Evolutionary conservation across 2,888 invertebrate species (phyloP).

Genomic region (Perdita meconis): DNA sequence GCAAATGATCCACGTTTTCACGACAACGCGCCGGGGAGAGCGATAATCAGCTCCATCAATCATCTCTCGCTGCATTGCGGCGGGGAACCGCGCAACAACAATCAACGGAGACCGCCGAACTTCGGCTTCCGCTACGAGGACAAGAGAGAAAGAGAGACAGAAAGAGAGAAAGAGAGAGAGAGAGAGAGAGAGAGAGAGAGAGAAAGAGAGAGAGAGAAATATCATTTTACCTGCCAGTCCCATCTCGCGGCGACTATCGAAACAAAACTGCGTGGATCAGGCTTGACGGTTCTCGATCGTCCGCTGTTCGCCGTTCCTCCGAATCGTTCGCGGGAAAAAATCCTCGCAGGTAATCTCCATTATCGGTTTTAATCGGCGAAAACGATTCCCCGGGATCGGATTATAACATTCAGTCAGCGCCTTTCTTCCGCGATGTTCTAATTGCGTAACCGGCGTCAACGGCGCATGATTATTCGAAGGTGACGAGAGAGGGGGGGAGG

Average conservation of each 20-base stretch:
- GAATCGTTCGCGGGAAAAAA: slow-evolving; percentile 4
- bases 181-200: no score
- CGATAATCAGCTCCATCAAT: slow-evolving; percentile 5
- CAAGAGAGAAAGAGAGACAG: not conserved
- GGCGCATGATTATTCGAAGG: not conserved
- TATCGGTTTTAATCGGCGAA: slow-evolving; percentile 38
- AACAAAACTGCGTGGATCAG: slow-evolving; percentile 17
- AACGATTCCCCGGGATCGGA: no score
- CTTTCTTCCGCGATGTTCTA: slow-evolving; percentile 25
- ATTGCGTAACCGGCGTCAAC: slow-evolving; percentile 47
- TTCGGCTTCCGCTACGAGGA: not conserved
- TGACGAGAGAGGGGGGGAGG: not conserved
- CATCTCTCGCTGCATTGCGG: not conserved
- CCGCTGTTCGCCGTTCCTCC: not conserved
- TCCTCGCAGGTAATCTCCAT: slow-evolving; percentile 33
- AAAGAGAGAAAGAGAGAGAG: no score
- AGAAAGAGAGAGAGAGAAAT: no score
- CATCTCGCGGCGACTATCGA: slow-evolving; percentile 15
- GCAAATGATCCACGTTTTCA: not conserved
- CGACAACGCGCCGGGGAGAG: not conserved
- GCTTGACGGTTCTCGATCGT: slow-evolving; percentile 5
- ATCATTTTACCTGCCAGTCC: slow-evolving; percentile 58
- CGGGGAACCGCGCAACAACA: not conserved
- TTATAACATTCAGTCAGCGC: no score
- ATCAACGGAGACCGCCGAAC: not conserved